These are phyloP conservation scores for Strix aluco DNA, from an alignment of 2,113 vertebrate genomes.

Conservation along the genomic window DNA sequence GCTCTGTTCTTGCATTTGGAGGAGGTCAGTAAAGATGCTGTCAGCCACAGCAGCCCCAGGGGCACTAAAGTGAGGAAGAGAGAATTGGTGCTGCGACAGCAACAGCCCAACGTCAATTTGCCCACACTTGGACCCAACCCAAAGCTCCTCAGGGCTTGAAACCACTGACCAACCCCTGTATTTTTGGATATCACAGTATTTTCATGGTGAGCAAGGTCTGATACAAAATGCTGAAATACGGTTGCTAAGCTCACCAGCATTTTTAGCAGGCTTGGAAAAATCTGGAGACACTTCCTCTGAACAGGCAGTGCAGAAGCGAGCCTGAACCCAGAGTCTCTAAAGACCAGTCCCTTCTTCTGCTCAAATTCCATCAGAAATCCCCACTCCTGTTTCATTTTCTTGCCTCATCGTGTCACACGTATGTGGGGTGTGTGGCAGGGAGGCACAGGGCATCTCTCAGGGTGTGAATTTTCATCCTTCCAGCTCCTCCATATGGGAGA, in stretches of 20 bases:
- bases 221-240: background rate
- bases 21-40: background rate
- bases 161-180: background rate
- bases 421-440: accelerated
- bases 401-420: background rate
- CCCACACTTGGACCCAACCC: background rate
- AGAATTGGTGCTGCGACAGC: background rate
- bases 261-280: background rate
- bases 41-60: background rate
- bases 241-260: background rate
- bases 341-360: background rate
- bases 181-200: background rate
- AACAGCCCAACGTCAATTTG: background rate
- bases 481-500: background rate
- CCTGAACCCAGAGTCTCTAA: background rate
- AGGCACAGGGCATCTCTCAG: background rate
- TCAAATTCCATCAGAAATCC: background rate
- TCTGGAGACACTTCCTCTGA: background rate
- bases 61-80: background rate
- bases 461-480: background rate
- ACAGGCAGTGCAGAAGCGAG: background rate
- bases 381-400: background rate
- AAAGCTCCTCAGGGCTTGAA: background rate
- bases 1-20: background rate
- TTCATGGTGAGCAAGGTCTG: background rate